phyloP scores from a whole-genome alignment of 2,113 vertebrate species.

The Connochaetes taurinus region DNA sequence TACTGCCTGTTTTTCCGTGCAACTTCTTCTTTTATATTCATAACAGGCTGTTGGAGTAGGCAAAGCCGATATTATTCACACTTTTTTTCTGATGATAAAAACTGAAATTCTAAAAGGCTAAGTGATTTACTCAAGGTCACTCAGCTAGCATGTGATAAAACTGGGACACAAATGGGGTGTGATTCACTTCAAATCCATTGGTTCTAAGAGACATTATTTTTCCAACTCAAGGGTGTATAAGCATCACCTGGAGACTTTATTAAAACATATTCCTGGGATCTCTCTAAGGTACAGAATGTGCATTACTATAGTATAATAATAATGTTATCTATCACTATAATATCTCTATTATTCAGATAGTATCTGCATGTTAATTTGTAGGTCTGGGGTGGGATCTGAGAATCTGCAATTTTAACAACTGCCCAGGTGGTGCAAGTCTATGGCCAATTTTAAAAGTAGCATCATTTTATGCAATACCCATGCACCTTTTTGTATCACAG shows the following conservation, averaged over 20 bases:
- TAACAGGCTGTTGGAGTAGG: not conserved
- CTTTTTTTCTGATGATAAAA: not conserved
- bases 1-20: not conserved
- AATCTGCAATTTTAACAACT: not conserved
- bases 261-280: not conserved
- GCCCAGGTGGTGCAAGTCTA: not conserved
- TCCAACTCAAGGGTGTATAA: not conserved
- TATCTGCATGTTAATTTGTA: not conserved
- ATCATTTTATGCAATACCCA: not conserved
- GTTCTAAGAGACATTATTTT: not conserved
- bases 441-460: not conserved
- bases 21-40: not conserved
- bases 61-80: not conserved
- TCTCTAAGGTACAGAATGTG: not conserved
- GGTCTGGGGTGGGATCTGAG: not conserved
- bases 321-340: not conserved
- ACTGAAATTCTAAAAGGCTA: slow-evolving; percentile 18
- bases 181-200: not conserved
- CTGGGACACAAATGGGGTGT: not conserved
- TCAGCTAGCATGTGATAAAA: not conserved
- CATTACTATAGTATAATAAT: not conserved
- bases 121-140: not conserved
- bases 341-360: not conserved
- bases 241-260: not conserved
- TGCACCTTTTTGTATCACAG: not conserved